phyloP scores from a whole-genome alignment of 2,797 vertebrate species.

The Anniella stebbinsi region DNA sequence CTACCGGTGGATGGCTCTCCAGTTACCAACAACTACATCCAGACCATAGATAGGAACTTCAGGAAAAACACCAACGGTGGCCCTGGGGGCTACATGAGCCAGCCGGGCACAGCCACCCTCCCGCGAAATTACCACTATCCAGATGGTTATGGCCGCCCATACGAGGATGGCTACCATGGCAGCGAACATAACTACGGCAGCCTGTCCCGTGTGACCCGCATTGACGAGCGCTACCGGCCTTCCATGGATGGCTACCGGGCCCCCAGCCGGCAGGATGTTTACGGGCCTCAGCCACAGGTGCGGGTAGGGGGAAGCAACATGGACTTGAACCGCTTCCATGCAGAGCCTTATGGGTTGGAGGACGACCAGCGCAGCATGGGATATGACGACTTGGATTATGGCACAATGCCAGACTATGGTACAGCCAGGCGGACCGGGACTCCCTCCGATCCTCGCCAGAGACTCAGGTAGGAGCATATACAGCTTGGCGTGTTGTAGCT shows the following conservation, averaged over 20 bases:
- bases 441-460: slow-evolving; percentile 83
- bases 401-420: slow-evolving; percentile 89
- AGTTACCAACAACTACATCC: slow-evolving; percentile 83
- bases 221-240: slow-evolving; percentile 91
- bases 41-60: slow-evolving; percentile 90
- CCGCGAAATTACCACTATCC: slow-evolving; percentile 95
- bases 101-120: slow-evolving; percentile 86
- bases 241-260: slow-evolving; percentile 89
- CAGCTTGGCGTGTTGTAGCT: rapidly evolving
- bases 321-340: slow-evolving; percentile 91
- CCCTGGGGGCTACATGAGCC: slow-evolving; percentile 82
- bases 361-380: slow-evolving; percentile 94
- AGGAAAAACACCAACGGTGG: slow-evolving; percentile 81
- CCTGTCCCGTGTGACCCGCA: slow-evolving; percentile 88
- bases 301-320: slow-evolving; percentile 91
- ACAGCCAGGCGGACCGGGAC: slow-evolving; percentile 86
- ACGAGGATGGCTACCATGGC: slow-evolving; percentile 82
- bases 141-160: slow-evolving; percentile 79
- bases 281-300: slow-evolving; percentile 94
- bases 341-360: slow-evolving; percentile 91
- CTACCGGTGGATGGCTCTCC: slow-evolving; percentile 88
- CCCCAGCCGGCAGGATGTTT: slow-evolving; percentile 92
- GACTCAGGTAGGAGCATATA: slow-evolving; percentile 83
- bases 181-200: slow-evolving; percentile 87
- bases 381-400: slow-evolving; percentile 92